Evolutionary conservation across 2,113 vertebrate genomes (phyloP).

Genomic region (Crotalus helleri): DNA sequence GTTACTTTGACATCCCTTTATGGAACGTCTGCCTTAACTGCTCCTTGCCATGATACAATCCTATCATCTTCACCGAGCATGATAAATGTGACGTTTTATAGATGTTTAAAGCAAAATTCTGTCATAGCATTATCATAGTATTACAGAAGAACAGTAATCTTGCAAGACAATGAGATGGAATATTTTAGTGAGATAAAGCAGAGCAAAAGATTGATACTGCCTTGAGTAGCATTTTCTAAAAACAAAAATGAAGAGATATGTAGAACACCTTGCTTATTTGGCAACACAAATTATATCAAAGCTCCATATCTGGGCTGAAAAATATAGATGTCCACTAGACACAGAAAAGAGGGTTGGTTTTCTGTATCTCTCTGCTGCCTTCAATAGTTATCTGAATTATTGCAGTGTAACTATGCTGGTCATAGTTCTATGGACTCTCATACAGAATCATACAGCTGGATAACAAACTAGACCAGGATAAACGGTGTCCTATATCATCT

Average conservation of each 20-base stretch:
- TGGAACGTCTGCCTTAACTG: background rate
- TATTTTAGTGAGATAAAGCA: background rate
- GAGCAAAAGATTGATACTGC: background rate
- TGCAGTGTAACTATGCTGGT: background rate
- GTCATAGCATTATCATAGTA: background rate
- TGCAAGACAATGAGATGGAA: background rate
- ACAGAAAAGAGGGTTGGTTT: background rate
- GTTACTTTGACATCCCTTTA: background rate
- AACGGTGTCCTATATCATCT: background rate
- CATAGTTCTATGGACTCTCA: background rate
- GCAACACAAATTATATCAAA: background rate
- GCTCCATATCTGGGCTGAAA: background rate
- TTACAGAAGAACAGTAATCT: too few species aligned
- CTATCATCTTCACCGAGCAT: background rate
- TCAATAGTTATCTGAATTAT: background rate
- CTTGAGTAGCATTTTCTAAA: background rate
- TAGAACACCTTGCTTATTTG: background rate
- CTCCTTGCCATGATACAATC: background rate
- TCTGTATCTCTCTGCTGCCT: background rate
- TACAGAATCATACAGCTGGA: background rate
- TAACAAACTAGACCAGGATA: background rate
- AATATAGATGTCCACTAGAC: background rate
- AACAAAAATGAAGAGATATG: background rate
- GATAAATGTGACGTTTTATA: background rate
- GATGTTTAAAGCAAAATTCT: background rate